Evolutionary conservation across 2,888 invertebrate species (phyloP).

Genomic region (Microplitis manilae): DNA sequence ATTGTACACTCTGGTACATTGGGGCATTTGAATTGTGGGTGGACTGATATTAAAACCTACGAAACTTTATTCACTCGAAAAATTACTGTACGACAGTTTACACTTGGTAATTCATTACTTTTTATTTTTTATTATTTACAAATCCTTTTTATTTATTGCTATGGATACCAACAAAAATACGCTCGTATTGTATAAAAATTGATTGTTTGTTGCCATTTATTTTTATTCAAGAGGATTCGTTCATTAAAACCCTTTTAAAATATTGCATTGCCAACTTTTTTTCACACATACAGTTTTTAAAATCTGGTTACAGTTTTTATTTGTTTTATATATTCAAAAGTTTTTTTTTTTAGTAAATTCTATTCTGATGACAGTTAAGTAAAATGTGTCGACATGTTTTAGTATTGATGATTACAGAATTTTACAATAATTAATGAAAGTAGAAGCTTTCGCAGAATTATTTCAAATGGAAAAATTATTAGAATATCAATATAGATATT

Average conservation of each 20-base stretch:
- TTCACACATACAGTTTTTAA: neutral
- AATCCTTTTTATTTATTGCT: neutral
- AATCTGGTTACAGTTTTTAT: neutral
- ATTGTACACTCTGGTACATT: neutral
- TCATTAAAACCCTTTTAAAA: neutral
- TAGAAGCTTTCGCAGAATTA: neutral
- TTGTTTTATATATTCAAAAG: neutral
- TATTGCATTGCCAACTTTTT: neutral
- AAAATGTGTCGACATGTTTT: neutral
- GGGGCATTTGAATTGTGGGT: neutral
- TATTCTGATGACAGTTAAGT: neutral
- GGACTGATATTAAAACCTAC: constrained; percentile 40
- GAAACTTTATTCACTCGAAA: constrained; percentile 39
- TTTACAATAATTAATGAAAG: neutral
- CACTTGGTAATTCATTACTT: constrained; percentile 2
- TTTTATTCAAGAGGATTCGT: neutral
- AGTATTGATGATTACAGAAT: neutral
- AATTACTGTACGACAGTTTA: constrained; percentile 24
- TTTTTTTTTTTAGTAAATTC: neutral
- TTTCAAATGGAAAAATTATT: too few relatives aligned
- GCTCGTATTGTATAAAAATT: neutral
- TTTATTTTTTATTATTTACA: constrained; percentile 10
- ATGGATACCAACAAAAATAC: neutral
- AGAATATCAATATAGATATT: too few relatives aligned
- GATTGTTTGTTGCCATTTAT: neutral